phyloP scores from a whole-genome alignment of 1,140 invertebrate species.

The Bombus haemorrhoidalis region DNA sequence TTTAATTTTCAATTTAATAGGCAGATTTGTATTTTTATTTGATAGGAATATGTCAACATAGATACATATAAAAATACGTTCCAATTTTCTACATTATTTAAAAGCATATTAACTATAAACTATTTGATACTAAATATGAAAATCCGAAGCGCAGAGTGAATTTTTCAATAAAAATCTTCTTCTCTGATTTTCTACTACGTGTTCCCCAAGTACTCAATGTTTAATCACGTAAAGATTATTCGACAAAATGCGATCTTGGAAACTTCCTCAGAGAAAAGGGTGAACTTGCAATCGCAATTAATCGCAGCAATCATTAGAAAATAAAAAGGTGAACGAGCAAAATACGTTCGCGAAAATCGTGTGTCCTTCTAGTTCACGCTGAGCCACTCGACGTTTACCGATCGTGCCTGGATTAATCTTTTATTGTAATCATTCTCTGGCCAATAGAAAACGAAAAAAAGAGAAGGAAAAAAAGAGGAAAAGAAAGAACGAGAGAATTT shows the following conservation, averaged over 20 bases:
- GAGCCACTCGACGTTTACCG: slow-evolving; percentile 57
- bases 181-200: background rate
- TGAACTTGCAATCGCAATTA: background rate
- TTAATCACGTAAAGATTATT: background rate
- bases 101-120: too few relatives aligned
- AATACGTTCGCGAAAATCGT: background rate
- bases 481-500: slow-evolving; percentile 10
- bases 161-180: background rate
- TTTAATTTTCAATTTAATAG: too few relatives aligned
- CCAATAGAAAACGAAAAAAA: slow-evolving; percentile 26
- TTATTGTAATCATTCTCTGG: slow-evolving; percentile 53
- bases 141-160: background rate
- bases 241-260: background rate
- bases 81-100: too few relatives aligned
- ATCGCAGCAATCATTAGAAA: background rate
- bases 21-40: background rate
- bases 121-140: too few relatives aligned
- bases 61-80: too few relatives aligned
- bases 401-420: slow-evolving; percentile 69
- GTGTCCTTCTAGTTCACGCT: slow-evolving; percentile 38
- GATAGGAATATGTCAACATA: background rate
- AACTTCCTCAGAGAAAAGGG: background rate
- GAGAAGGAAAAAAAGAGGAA: background rate
- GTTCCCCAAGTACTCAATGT: background rate
- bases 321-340: background rate